Conservation (phyloP, 37 sponge, comb jelly and placozoan genomes). For the Halichondria panicea region DNA sequence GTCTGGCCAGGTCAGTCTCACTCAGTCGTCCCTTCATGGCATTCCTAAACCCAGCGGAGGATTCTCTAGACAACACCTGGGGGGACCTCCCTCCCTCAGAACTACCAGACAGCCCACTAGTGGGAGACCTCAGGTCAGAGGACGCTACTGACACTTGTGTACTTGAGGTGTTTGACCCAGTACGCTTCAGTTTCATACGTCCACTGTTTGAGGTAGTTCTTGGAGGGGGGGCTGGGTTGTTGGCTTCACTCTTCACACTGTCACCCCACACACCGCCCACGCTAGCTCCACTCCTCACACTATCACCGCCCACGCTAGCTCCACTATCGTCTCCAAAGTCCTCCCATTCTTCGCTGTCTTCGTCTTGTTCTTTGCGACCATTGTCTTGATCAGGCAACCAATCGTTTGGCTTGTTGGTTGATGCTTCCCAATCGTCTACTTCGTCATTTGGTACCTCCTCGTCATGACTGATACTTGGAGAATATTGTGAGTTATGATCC, state of each 20-base stretch:
- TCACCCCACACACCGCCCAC: background rate
- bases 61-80: too few relatives aligned
- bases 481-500: slow-evolving; percentile 18
- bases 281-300: background rate
- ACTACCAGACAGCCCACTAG: slow-evolving; percentile 1
- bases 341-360: background rate
- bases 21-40: slow-evolving; percentile 29
- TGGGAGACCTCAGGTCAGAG: background rate
- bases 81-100: background rate
- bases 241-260: background rate
- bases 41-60: too few relatives aligned
- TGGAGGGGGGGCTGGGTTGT: background rate
- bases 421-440: background rate
- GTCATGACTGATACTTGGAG: slow-evolving; percentile 58
- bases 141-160: background rate
- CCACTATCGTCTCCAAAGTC: background rate
- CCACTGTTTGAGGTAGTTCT: background rate
- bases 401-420: background rate
- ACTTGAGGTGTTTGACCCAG: too few relatives aligned
- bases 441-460: slow-evolving; percentile 19
- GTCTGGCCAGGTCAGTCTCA: slow-evolving; percentile 30
- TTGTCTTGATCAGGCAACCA: background rate
- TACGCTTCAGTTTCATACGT: background rate
- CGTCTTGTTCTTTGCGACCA: background rate
- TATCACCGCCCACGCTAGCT: background rate